These are phyloP conservation scores for Rhinoderma darwinii DNA, from an alignment of 2,113 vertebrate genomes.

Conservation along the genomic window DNA sequence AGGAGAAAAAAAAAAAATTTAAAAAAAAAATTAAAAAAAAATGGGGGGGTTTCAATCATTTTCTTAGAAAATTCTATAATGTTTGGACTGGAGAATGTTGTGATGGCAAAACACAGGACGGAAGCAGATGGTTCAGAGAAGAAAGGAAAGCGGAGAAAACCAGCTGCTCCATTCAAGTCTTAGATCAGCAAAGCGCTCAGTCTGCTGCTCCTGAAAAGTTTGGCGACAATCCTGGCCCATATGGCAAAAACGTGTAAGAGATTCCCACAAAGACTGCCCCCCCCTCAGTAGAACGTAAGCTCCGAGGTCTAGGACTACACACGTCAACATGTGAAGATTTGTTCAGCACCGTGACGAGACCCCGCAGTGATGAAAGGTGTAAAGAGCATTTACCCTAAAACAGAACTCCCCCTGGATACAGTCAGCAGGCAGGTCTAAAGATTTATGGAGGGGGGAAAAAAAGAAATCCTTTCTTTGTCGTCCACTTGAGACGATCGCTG, in stretches of 20 bases:
- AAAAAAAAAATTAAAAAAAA: not conserved
- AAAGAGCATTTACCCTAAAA: too few relatives aligned
- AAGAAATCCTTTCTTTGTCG: too few relatives aligned
- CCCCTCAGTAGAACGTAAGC: not conserved
- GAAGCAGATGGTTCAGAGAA: not conserved
- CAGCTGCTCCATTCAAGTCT: slow-evolving; percentile 15
- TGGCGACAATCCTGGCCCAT: not conserved
- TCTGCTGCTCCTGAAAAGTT: not conserved
- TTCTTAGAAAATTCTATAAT: not conserved
- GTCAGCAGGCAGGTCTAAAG: too few relatives aligned
- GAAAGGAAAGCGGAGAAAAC: not conserved
- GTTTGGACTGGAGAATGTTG: not conserved
- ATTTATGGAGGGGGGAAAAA: too few relatives aligned
- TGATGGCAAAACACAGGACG: slow-evolving; percentile 28
- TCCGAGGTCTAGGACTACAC: not conserved
- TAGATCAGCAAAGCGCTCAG: not conserved
- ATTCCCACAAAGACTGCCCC: not conserved
- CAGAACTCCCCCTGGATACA: too few relatives aligned
- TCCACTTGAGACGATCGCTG: too few relatives aligned
- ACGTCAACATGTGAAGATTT: too few relatives aligned
- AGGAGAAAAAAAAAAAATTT: not conserved
- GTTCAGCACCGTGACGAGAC: too few relatives aligned
- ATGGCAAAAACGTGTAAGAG: not conserved
- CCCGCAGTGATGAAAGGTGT: too few relatives aligned
- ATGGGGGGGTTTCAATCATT: too few relatives aligned